Percentiles rank a stretch among this genome's conserved stretches.
Evolutionary conservation across 64 coral and sea anemone genomes (phyloP).

Genomic region (Porites lutea): DNA sequence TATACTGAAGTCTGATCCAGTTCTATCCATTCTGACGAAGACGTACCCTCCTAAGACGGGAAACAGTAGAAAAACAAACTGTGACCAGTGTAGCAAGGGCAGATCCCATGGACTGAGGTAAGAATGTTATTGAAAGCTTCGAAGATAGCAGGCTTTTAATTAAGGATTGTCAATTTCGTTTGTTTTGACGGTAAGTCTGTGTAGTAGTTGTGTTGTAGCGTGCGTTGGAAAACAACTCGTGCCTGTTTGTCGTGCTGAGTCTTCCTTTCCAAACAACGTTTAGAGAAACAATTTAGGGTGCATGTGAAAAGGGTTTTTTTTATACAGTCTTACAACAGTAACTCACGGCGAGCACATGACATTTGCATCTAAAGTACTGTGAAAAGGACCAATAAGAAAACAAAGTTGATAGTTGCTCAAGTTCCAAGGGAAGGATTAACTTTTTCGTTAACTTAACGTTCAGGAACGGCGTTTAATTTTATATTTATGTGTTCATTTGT

Average conservation of each 20-base stretch:
- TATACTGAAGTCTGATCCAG: constrained; percentile 89
- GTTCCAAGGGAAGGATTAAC: neutral
- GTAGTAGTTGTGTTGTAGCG: too few species aligned
- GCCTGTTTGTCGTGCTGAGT: neutral
- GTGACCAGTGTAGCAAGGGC: constrained; percentile 75
- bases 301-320: too few species aligned
- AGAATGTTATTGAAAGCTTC: neutral
- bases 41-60: constrained; percentile 71
- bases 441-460: neutral
- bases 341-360: neutral
- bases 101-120: constrained; percentile 53
- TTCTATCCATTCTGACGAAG: constrained; percentile 89
- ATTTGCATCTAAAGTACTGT: constrained; percentile 28
- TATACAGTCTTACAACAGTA: too few species aligned
- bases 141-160: neutral
- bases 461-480: too few species aligned
- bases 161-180: constrained; percentile 28
- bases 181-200: constrained; percentile 40
- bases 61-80: constrained; percentile 60
- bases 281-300: too few species aligned
- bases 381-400: constrained; percentile 8
- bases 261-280: neutral
- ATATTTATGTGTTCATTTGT: too few species aligned
- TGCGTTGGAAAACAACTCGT: neutral
- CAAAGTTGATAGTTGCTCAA: neutral